phyloP scores from a whole-genome alignment of 2,888 invertebrate genomes.

The Apotomis betuletana region DNA sequence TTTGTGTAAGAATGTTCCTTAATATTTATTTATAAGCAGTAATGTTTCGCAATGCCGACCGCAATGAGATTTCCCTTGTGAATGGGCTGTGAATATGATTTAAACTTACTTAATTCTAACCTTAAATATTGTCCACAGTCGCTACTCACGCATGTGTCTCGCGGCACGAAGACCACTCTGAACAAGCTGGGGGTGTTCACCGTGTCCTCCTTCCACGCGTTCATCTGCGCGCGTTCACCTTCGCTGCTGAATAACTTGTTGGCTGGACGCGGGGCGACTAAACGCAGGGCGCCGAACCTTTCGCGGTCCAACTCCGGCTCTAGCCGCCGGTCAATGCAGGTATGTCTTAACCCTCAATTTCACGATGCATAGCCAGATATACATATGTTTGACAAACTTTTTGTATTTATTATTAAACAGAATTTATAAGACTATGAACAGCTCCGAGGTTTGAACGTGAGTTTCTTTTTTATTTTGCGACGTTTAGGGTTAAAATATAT shows the following conservation, averaged over 20 bases:
- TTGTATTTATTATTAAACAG: no score
- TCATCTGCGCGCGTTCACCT: conserved; percentile 97
- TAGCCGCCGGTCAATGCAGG: conserved; percentile 93
- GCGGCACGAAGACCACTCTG: conserved; percentile 96
- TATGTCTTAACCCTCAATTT: conserved; percentile 57
- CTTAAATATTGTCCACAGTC: conserved; percentile 85
- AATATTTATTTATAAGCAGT: no score
- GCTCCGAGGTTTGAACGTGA: no score
- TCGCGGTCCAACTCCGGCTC: conserved; percentile 95
- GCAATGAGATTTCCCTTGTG: no score
- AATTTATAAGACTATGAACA: no score
- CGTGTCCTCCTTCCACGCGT: conserved; percentile 98
- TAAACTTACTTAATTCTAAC: background rate
- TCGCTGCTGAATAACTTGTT: conserved; percentile 95
- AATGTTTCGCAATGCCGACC: no score
- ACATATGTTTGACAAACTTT: no score
- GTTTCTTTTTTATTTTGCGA: no score
- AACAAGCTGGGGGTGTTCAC: conserved; percentile 98
- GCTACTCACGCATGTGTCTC: conserved; percentile 96
- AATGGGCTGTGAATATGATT: background rate
- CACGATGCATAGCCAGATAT: no score
- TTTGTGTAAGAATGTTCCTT: no score
- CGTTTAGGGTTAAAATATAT: no score
- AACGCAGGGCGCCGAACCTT: conserved; percentile 93
- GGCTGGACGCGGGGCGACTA: conserved; percentile 95